A percentile compares a stretch with the other conserved stretches of the same genome.
phyloP scores from a whole-genome alignment of 2,113 vertebrate genomes.

The Pardalotus punctatus region DNA sequence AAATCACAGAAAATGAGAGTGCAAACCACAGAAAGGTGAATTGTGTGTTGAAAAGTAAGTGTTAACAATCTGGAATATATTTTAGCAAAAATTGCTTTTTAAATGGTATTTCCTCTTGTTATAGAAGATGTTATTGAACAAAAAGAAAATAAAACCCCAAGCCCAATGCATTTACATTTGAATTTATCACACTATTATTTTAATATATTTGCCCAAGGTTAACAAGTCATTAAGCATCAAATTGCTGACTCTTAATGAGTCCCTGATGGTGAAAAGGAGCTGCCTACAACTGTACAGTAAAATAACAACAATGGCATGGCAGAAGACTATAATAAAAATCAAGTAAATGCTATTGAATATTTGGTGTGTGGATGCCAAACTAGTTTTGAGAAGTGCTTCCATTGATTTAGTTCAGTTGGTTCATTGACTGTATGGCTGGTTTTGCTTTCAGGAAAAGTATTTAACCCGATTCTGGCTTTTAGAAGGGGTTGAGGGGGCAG shows the following conservation, averaged over 20 bases:
- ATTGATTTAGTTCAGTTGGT: not conserved
- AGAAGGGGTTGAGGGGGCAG: not conserved
- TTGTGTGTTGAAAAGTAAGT: slow-evolving; percentile 47
- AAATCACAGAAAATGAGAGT: not conserved
- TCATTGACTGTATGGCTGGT: not conserved
- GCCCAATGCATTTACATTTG: slow-evolving; percentile 53
- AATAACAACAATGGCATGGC: slow-evolving; percentile 53
- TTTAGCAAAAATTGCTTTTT: slow-evolving; percentile 67
- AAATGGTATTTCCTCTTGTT: slow-evolving; percentile 65
- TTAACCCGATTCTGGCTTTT: not conserved
- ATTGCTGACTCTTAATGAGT: slow-evolving; percentile 75
- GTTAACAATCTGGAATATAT: slow-evolving; percentile 40
- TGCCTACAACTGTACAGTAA: slow-evolving; percentile 68
- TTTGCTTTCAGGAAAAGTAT: not conserved
- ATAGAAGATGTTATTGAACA: slow-evolving; percentile 56
- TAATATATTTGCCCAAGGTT: slow-evolving; percentile 78
- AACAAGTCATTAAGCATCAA: slow-evolving; percentile 78
- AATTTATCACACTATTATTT: slow-evolving; percentile 77
- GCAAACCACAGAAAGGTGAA: not conserved
- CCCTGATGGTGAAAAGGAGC: slow-evolving; percentile 62
- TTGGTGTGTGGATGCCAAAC: slow-evolving; percentile 15
- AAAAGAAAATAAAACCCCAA: not conserved
- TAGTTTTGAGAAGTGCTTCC: not conserved
- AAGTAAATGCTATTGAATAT: slow-evolving; percentile 46
- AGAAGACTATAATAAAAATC: slow-evolving; percentile 64